Conservation (phyloP, 1,140 invertebrate genomes). For the Brachionus koreanus region DNA sequence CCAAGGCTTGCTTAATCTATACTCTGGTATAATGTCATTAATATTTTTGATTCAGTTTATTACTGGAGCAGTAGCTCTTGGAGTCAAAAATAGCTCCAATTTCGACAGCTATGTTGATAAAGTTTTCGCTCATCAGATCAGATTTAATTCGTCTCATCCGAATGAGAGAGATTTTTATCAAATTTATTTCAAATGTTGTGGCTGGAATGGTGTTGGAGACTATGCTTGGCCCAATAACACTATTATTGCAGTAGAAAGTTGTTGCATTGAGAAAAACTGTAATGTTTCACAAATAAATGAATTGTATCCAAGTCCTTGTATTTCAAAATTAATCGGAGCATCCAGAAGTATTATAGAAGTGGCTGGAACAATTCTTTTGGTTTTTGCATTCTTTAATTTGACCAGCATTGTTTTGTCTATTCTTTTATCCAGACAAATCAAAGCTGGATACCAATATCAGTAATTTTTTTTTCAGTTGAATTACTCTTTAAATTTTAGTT, state of each 20-base stretch:
- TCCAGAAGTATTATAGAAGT: slow-evolving; percentile 19
- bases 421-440: slow-evolving; percentile 14
- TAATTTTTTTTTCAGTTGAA: slow-evolving; percentile 5
- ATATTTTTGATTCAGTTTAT: slow-evolving; percentile 43
- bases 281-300: neutral
- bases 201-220: slow-evolving; percentile 24
- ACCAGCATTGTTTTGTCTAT: slow-evolving; percentile 24
- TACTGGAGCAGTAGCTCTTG: slow-evolving; percentile 2
- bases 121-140: slow-evolving; percentile 19
- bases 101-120: slow-evolving; percentile 28
- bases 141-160: neutral
- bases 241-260: neutral
- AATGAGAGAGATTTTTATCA: slow-evolving; percentile 34
- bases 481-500: neutral
- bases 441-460: slow-evolving; percentile 11
- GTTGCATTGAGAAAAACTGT: slow-evolving; percentile 14
- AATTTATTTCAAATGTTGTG: slow-evolving; percentile 13
- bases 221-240: neutral
- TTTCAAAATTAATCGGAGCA: slow-evolving; percentile 8
- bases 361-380: slow-evolving; percentile 1
- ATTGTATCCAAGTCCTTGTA: neutral
- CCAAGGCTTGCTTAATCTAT: neutral
- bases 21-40: slow-evolving; percentile 15
- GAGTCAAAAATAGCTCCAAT: slow-evolving; percentile 32
- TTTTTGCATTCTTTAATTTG: slow-evolving; percentile 37